Base-by-base conservation (phyloP, 2,888 invertebrate genomes). In the Amiota communis region DNA sequence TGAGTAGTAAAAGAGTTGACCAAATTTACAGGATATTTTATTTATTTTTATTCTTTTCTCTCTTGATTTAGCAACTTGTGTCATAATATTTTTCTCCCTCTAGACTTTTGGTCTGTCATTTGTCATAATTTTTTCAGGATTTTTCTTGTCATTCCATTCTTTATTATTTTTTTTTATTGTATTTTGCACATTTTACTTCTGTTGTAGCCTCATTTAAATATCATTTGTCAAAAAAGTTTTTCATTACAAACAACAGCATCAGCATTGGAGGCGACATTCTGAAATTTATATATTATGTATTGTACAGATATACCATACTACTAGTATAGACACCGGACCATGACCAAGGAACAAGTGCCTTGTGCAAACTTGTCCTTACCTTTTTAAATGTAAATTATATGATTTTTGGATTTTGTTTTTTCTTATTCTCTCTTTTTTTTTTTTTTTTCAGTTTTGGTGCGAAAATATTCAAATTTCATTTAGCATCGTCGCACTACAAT, bases 121-220 rank as follows among this genome's bases (percentile, higher is more conserved):
- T 59, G 59, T 59, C 59, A 59, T 36, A 36, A 36, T 20, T 59
- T 59, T 15, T 59, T 59, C 59, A 20, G 20, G 59, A 59, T 11
- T 9, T 12, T 59, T 59, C 36, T 36, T 36, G 36, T 36, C 53
- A 65, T 49, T 48, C 11, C 17, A 17, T 49, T 65, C 49, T 65
- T 65, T 13, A 48, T 65, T n/a, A n/a, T n/a, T 65, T 59, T 59
- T 64, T 64, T 64, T 13, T 61, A 12, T 61, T 23, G 61, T 36
- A 36, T 61, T 61, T 12, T 23, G 15, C n/a, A 12, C n/a, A 13
- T 65, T 65, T 65, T 49, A 15, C 47, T 65, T 47, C 48, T 49
- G 63, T 13, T n/a, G 49, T 67, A 80, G 80, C 82, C 36, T 84
- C 83, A 83, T 83, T 85, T 83, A 79, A 83, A 85, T 83, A 83